These are phyloP conservation scores for Mallateleia sp. DNA, from an alignment of 2,888 invertebrate species.

Conservation along the genomic window DNA sequence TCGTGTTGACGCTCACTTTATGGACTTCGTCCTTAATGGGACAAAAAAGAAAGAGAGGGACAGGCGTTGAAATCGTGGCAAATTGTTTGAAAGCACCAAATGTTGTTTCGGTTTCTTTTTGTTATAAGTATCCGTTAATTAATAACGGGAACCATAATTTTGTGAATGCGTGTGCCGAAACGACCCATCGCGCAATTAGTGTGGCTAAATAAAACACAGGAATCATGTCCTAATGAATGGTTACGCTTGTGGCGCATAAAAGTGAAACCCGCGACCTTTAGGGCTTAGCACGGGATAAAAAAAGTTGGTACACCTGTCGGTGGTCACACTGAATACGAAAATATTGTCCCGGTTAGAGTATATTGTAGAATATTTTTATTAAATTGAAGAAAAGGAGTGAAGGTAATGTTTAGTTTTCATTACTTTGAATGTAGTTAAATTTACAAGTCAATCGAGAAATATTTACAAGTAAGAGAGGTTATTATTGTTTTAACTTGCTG, in stretches of 20 bases:
- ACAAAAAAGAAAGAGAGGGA: slow-evolving; percentile 31
- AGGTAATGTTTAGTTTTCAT: background rate
- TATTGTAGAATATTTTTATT: no score
- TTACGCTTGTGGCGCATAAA: slow-evolving; percentile 56
- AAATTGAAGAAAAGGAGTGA: background rate
- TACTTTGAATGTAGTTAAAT: no score
- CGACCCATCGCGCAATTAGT: slow-evolving; percentile 53
- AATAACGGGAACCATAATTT: slow-evolving; percentile 52
- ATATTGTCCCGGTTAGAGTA: background rate
- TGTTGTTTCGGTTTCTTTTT: background rate
- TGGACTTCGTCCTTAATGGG: slow-evolving; percentile 50
- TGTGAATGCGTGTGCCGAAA: slow-evolving; percentile 28
- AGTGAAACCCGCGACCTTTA: slow-evolving; percentile 62
- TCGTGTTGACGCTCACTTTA: slow-evolving; percentile 50
- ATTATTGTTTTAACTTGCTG: no score
- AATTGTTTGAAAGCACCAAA: slow-evolving; percentile 5
- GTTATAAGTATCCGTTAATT: slow-evolving; percentile 45
- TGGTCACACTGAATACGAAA: background rate
- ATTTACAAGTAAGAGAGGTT: no score
- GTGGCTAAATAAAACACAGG: slow-evolving; percentile 53
- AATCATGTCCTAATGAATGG: slow-evolving; percentile 64
- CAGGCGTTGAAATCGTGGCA: slow-evolving; percentile 25
- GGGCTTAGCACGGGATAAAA: slow-evolving; percentile 42
- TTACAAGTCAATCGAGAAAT: no score
- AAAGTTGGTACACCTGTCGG: slow-evolving; percentile 56